Conservation (phyloP, 1,140 invertebrate species). For the Pogonus chalceus region DNA sequence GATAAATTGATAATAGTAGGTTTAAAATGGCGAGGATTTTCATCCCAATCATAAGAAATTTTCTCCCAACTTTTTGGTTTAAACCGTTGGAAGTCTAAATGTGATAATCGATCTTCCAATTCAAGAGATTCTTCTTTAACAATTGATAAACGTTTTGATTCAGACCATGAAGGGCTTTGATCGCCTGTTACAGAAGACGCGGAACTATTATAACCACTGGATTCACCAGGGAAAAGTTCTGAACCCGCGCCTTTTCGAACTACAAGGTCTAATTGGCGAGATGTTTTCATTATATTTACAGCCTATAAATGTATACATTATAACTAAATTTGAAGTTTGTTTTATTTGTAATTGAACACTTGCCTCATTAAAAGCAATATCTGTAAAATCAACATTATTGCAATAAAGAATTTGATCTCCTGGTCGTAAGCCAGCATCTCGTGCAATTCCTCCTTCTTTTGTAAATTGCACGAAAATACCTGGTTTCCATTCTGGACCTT, state of each 20-base stretch:
- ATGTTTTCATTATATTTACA: slow-evolving; percentile 65
- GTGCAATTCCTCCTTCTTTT: slow-evolving; percentile 76
- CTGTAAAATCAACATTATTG: slow-evolving; percentile 67
- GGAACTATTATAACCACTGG: slow-evolving; percentile 69
- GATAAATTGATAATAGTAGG: slow-evolving; percentile 56
- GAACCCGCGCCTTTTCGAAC: slow-evolving; percentile 61
- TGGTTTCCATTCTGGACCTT: slow-evolving; percentile 73
- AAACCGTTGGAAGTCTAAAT: slow-evolving; percentile 22
- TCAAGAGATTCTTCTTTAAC: slow-evolving; percentile 52
- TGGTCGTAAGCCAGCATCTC: slow-evolving; percentile 74
- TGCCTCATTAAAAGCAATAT: slow-evolving; percentile 72
- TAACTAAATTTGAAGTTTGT: slow-evolving; percentile 11
- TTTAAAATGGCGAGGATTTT: slow-evolving; percentile 38
- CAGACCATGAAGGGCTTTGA: slow-evolving; percentile 51
- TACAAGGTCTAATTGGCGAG: slow-evolving; percentile 59
- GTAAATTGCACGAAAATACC: slow-evolving; percentile 87
- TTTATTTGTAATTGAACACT: slow-evolving; percentile 17
- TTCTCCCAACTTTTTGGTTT: slow-evolving; percentile 26
- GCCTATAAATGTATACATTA: slow-evolving; percentile 39
- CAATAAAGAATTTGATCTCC: slow-evolving; percentile 89
- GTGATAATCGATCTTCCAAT: slow-evolving; percentile 37
- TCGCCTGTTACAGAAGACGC: slow-evolving; percentile 66
- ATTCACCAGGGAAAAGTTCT: slow-evolving; percentile 67
- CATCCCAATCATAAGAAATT: slow-evolving; percentile 40
- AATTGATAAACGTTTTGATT: slow-evolving; percentile 52